Base-by-base conservation (phyloP, 2,797 vertebrate species). In the Rhyacichthys aspro region DNA sequence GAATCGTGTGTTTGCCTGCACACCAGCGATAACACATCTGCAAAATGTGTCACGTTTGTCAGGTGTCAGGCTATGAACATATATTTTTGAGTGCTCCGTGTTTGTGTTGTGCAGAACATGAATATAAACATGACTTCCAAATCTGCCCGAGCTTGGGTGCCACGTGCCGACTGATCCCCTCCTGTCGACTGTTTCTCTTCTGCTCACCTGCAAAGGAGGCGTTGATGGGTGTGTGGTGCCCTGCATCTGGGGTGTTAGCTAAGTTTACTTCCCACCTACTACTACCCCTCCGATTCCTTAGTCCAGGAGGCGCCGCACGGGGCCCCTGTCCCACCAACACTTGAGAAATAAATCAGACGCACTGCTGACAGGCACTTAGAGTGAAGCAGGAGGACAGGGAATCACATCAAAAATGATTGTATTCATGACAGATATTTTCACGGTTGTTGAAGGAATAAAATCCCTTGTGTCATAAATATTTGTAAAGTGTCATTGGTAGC, bases 341-440 rank as follows among this genome's bases (percentile, higher is more conserved):
- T 87, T 81, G 72, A 86, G 81, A 90, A 86, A 86, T 86, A 91
- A 90, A 92, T 88, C 80, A 84, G 84, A 89, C 82, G 68, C 72
- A 68, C 74, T 68, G 88, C 82, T 90, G 88, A 91, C 89, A 86
- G 85, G 59, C 55, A 48, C 81, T 84, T 81, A 81, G 69, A 64
- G 81, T 81, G 79, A 84, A 80, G 81, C 74, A 76, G 74, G 79
- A 69, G 84, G 68, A 85, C 48, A 61, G 82, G 83, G 85, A 88
- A 89, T 88, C 75, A 75, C 67, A 81, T 79, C 79, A 83, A 82
- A 86, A 68, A 66, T 82, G 77, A 52, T 67, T 72, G 67, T 67
- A 82, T 84, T 84, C 67, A 66, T 91, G 83, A 84, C 80, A 73
- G 81, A 82, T 85, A 78, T 88, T 83, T 90, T 89, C 75, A 82